Conservation (phyloP, 2,888 invertebrate species). For the Drosophila buzzatii region DNA sequence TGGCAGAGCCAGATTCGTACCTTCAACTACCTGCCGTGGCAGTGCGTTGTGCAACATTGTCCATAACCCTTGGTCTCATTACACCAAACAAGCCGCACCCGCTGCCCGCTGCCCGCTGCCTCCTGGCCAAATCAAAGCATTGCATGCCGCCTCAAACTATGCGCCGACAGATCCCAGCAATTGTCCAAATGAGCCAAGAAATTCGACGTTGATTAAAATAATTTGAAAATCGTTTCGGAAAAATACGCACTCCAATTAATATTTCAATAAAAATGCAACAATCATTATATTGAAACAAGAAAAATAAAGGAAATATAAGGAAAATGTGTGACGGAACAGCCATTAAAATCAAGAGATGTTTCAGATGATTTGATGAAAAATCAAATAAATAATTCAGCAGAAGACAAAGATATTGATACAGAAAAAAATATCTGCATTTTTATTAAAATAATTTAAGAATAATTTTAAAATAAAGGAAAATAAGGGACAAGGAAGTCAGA, state of each 20-base stretch:
- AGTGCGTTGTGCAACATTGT: conserved; percentile 19
- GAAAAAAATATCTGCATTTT: too few species aligned
- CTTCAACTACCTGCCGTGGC: conserved; percentile 12
- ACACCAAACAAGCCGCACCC: conserved; percentile 42
- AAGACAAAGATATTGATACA: too few species aligned
- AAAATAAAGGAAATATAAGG: too few species aligned
- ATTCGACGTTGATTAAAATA: conserved; percentile 23
- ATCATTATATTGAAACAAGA: too few species aligned
- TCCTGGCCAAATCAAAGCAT: conserved; percentile 60
- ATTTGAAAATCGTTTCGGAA: conserved; percentile 3
- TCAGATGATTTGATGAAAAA: too few species aligned
- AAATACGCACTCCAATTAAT: not conserved
- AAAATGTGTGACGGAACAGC: too few species aligned
- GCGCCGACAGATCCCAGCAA: conserved; percentile 14
- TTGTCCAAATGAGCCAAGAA: conserved; percentile 34
- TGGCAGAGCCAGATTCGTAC: not conserved
- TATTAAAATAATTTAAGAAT: too few species aligned
- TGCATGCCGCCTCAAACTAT: conserved; percentile 51
- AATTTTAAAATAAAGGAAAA: too few species aligned
- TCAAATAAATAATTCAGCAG: too few species aligned
- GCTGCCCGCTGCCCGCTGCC: too few species aligned
- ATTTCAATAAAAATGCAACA: not conserved
- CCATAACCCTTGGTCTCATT: conserved; percentile 45
- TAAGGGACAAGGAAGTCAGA: too few species aligned
- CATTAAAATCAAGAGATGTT: too few species aligned